Percentiles rank a stretch among this genome's conserved stretches.
Evolutionary conservation across 2,113 vertebrate species (phyloP).

Genomic region (Larimichthys crocea): DNA sequence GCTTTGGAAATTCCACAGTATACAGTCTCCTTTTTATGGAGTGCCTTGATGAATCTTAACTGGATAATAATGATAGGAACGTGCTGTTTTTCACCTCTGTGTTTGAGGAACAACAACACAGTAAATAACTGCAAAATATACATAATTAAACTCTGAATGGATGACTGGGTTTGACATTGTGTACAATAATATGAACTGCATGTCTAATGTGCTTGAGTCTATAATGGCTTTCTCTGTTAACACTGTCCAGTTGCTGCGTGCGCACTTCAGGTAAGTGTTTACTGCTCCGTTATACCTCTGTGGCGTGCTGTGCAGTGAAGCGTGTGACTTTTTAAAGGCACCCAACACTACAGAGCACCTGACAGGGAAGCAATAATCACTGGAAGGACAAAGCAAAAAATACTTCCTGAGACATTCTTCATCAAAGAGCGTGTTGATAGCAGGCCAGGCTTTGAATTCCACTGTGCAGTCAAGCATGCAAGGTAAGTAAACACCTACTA

Average conservation of each 20-base stretch:
- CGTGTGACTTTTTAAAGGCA: conserved; percentile 42
- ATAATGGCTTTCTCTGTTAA: not conserved
- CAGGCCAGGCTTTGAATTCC: conserved; percentile 33
- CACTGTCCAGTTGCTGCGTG: not conserved
- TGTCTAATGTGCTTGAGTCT: conserved; percentile 8
- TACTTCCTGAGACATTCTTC: conserved; percentile 67
- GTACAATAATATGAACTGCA: not conserved
- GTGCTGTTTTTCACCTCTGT: not conserved
- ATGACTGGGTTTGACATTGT: conserved; percentile 8
- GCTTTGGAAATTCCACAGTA: not conserved
- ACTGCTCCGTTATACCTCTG: conserved; percentile 1
- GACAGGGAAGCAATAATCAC: conserved; percentile 67
- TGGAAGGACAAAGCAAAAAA: conserved; percentile 67
- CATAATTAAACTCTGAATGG: not conserved
- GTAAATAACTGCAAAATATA: not conserved
- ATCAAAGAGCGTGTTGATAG: conserved; percentile 43
- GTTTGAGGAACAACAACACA: not conserved
- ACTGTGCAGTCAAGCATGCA: not conserved
- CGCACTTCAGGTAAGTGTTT: conserved; percentile 40
- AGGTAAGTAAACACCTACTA: conserved; percentile 36
- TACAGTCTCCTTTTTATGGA: not conserved
- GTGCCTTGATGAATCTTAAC: not conserved
- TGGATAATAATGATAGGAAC: not conserved
- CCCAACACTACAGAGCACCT: conserved; percentile 45
- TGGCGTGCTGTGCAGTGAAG: not conserved